Evolutionary conservation across 1,140 invertebrate genomes (phyloP).

Genomic region (Leptinotarsa lineolata): DNA sequence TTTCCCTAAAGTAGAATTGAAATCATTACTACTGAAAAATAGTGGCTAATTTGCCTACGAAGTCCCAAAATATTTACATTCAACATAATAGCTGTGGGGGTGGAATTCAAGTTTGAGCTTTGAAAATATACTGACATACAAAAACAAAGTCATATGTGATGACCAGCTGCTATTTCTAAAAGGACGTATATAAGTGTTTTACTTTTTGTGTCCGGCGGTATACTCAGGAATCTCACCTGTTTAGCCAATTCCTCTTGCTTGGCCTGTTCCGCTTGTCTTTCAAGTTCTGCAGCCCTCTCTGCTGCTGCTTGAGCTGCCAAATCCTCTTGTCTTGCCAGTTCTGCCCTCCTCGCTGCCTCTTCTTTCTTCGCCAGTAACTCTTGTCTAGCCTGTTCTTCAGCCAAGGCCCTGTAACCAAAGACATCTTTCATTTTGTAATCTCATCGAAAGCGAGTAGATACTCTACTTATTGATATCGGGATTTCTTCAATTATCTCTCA

Average conservation of each 20-base stretch:
- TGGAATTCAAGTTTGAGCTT: no score
- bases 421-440: not conserved
- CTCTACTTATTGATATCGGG: no score
- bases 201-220: not conserved
- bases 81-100: not conserved
- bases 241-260: slow-evolving; percentile 51
- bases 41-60: no score
- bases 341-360: slow-evolving; percentile 51
- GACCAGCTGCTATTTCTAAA: no score
- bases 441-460: not conserved
- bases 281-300: slow-evolving; percentile 56
- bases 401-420: slow-evolving; percentile 50
- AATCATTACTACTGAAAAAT: no score
- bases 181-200: no score
- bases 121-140: no score
- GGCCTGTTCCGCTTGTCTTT: slow-evolving; percentile 54
- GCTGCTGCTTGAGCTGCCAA: slow-evolving; percentile 56
- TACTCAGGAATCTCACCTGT: slow-evolving; percentile 42
- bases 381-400: slow-evolving; percentile 49
- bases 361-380: slow-evolving; percentile 53
- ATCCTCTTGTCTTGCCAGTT: slow-evolving; percentile 54
- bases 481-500: no score
- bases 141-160: no score
- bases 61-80: not conserved
- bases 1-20: no score